phyloP scores from a whole-genome alignment of 1,140 invertebrate genomes.

The Phymorhynchus buccinoides region DNA sequence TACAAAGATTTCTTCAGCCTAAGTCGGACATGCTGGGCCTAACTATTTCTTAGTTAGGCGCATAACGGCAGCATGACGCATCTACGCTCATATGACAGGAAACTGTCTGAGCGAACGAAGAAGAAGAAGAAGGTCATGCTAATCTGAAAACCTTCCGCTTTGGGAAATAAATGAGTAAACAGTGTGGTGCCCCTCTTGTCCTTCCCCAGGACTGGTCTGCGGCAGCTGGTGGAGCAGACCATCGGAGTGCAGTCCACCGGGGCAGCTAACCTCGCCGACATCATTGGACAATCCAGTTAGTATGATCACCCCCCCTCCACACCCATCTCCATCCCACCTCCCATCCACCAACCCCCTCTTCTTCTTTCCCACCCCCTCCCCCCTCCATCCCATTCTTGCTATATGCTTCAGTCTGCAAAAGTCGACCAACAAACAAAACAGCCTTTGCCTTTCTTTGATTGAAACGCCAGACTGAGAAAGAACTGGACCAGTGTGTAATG shows the following conservation, averaged over 20 bases:
- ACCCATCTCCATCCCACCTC: neutral
- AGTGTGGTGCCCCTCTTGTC: neutral
- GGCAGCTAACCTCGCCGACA: conserved; percentile 26
- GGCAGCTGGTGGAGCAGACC: conserved; percentile 38
- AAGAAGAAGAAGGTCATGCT: too few species aligned
- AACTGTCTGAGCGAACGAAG: too few species aligned
- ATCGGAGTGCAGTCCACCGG: conserved; percentile 17
- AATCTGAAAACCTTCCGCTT: too few species aligned
- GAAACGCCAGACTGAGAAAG: neutral
- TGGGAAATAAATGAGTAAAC: neutral
- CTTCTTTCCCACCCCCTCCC: neutral
- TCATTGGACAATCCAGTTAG: conserved; percentile 42
- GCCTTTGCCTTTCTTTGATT: neutral
- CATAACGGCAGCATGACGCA: too few species aligned
- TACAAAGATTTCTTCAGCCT: too few species aligned
- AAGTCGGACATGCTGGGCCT: too few species aligned
- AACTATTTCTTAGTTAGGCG: too few species aligned
- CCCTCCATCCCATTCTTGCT: neutral
- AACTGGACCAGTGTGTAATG: too few species aligned
- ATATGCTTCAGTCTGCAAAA: too few species aligned
- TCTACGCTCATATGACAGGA: too few species aligned
- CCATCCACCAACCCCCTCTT: neutral
- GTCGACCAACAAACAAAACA: neutral
- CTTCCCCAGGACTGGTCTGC: conserved; percentile 22
- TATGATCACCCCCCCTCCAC: conserved; percentile 12